Conservation (phyloP, 2,888 invertebrate species). For the Polyommatus icarus region DNA sequence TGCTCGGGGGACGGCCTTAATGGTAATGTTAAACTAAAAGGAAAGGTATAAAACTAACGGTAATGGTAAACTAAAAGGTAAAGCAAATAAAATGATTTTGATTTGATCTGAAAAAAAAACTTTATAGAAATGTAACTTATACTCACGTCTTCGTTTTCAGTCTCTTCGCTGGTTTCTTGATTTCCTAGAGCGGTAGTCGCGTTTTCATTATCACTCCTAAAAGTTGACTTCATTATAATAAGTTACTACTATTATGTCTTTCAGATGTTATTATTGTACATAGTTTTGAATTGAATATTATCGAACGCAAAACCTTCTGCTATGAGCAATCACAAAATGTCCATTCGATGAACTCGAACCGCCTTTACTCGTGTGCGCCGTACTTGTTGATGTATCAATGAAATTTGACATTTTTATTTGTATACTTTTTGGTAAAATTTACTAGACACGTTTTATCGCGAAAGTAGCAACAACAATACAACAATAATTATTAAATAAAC, state of each 20-base stretch:
- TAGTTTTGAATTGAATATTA: background rate
- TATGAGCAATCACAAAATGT: slow-evolving; percentile 59
- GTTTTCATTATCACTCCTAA: slow-evolving; percentile 30
- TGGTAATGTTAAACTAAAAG: no score
- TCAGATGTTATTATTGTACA: background rate
- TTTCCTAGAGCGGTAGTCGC: slow-evolving; percentile 26
- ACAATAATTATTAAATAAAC: background rate
- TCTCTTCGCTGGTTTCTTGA: slow-evolving; percentile 51
- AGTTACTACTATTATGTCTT: background rate
- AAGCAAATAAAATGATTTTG: no score
- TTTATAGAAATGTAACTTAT: background rate
- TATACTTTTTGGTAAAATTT: no score
- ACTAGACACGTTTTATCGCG: no score
- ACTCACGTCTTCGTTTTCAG: slow-evolving; percentile 59
- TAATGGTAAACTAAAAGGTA: no score
- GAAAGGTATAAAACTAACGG: no score
- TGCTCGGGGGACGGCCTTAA: no score
- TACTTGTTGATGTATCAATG: background rate
- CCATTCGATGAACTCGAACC: slow-evolving; percentile 36
- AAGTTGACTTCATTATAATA: background rate
- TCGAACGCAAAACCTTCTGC: slow-evolving; percentile 30
- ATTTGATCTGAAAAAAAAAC: no score
- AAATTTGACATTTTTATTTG: background rate
- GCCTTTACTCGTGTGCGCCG: background rate
- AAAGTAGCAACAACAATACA: no score